Evolutionary conservation across 2,888 invertebrate genomes (phyloP).

Genomic region (Tetragonula carbonaria): DNA sequence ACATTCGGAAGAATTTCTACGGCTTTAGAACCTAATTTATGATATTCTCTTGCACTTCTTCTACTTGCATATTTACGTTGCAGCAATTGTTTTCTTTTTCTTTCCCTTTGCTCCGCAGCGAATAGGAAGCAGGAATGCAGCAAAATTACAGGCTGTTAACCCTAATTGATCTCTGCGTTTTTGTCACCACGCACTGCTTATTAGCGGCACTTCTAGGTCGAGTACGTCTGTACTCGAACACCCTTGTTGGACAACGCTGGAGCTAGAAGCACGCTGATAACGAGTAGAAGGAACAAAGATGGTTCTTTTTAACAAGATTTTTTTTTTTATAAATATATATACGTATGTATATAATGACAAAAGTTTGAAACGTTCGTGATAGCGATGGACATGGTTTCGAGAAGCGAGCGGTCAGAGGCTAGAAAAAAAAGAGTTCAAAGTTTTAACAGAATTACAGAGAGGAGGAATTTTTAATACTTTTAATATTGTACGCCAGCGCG

Average conservation of each 20-base stretch:
- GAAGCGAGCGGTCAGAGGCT: no score
- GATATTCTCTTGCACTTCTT: neutral
- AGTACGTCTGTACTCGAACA: constrained; percentile 34
- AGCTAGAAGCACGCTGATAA: neutral
- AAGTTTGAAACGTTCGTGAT: neutral
- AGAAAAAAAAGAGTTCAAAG: neutral
- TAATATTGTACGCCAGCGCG: neutral
- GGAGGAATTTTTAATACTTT: neutral
- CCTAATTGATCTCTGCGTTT: constrained; percentile 69
- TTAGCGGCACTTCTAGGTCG: constrained; percentile 52
- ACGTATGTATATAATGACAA: no score
- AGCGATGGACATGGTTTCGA: neutral
- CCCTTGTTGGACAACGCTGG: neutral
- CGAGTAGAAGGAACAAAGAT: neutral
- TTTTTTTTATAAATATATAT: no score
- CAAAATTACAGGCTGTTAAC: constrained; percentile 68
- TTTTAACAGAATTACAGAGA: neutral
- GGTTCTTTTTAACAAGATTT: neutral
- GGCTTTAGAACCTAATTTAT: constrained; percentile 55
- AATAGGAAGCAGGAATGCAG: constrained; percentile 52
- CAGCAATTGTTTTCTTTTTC: neutral
- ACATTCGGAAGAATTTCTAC: constrained; percentile 54
- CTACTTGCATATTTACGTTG: neutral
- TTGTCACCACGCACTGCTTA: constrained; percentile 62
- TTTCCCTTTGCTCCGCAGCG: neutral